Base-by-base conservation (phyloP, 2,797 vertebrate species). In the Falco biarmicus region DNA sequence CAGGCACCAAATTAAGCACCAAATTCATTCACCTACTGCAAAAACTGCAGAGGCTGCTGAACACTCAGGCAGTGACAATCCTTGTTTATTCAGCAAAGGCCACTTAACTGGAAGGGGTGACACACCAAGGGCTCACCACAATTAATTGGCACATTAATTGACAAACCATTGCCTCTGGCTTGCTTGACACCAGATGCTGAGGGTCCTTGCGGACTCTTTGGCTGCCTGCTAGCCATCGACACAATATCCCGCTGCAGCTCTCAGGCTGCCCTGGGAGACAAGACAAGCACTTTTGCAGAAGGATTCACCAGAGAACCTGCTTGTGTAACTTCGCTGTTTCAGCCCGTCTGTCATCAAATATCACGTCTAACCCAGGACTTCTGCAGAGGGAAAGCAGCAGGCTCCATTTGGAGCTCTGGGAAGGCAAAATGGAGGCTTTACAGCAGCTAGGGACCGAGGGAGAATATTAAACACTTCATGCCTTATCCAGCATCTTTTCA, bases 401-500 rank as follows among this genome's bases (percentile, higher is more conserved):
- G 48, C 77, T 96, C 69, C 85, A 85, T 94, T 87, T 87, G n/a
- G 73, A 85, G 80, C 48, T 70, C 65, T 71, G 28, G 24, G 69
- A 93, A 95, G 51, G 71, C 78, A 96, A 96, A 94, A 95, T 93
- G 84, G 92, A 96, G 75, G 69, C 69, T 92, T 41, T 69, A 65
- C 7, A 0, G 71, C 71, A 96, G 90, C 77, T n/a, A 84, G 73
- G 50, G 68, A 95, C 41, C 1, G 3, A 84, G 70, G 37, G 57
- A 91, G 78, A 96, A 93, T 96, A 94, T 96, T 97, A 97, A 96
- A 90, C 80, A 95, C 91, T 94, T 91, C 51, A 82, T 57, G 94
- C 73, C 85, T 96, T 96, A 97, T 95, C 15, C 69, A 96, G 87
- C 92, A 93, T 97, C 94, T 95, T 90, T 96, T 94, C 95, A 96